phyloP scores from a whole-genome alignment of 2,113 vertebrate species.

The Gracilinanus agilis region DNA sequence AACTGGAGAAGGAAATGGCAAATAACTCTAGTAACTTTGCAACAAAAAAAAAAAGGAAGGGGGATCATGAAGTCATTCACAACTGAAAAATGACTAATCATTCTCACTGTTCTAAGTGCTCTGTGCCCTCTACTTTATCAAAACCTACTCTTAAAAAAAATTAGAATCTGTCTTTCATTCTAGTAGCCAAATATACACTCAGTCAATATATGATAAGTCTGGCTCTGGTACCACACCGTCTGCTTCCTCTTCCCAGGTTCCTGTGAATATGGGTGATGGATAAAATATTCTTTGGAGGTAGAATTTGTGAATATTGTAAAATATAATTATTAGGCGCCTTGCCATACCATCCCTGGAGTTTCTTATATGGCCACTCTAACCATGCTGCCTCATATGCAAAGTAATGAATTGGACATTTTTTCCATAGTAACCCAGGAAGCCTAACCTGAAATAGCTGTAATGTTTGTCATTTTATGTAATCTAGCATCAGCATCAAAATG shows the following conservation, averaged over 20 bases:
- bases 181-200: not conserved
- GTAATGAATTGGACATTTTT: not conserved
- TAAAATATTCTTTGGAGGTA: not conserved
- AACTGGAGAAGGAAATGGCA: not conserved
- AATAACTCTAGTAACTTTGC: not conserved
- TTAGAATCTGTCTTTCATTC: not conserved
- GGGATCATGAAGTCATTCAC: not conserved
- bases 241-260: not conserved
- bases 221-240: not conserved
- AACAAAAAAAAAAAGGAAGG: not conserved
- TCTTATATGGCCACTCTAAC: not conserved
- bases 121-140: not conserved
- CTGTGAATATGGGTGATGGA: not conserved
- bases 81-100: not conserved
- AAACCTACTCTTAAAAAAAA: conserved; percentile 6
- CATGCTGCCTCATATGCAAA: not conserved
- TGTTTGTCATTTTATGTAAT: not conserved
- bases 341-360: not conserved
- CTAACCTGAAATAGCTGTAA: not conserved
- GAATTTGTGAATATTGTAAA: not conserved
- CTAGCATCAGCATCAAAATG: not conserved
- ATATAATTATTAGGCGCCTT: not conserved
- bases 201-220: not conserved
- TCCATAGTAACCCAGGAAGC: not conserved
- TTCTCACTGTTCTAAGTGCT: not conserved